phyloP scores from a whole-genome alignment of 2,113 vertebrate genomes.

The Mixornis gularis region DNA sequence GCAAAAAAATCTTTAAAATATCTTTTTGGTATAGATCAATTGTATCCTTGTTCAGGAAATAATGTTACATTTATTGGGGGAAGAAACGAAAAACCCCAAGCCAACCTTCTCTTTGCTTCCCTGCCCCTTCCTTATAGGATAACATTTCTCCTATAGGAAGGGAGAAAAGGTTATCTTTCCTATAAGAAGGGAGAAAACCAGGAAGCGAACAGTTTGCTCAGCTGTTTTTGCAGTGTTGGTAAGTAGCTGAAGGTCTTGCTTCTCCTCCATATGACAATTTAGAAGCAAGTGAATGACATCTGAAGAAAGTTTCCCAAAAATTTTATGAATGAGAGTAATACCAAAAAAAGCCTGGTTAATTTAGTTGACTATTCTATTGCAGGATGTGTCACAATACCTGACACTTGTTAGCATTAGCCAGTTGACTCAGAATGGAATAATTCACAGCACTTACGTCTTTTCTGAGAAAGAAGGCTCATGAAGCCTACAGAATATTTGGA shows the following conservation, averaged over 20 bases:
- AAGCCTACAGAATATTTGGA: neutral
- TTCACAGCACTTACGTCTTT: neutral
- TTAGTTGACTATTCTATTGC: neutral
- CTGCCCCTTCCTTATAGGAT: neutral
- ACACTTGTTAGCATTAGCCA: neutral
- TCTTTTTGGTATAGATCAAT: neutral
- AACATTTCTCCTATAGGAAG: neutral
- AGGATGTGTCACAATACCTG: neutral
- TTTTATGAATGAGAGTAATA: constrained; percentile 19
- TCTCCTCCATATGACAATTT: neutral
- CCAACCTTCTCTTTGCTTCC: neutral
- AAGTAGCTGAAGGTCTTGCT: neutral
- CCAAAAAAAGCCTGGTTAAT: neutral
- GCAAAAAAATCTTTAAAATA: neutral
- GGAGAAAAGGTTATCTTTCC: neutral
- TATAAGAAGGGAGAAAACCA: neutral
- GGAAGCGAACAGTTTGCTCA: neutral
- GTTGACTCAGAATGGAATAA: constrained; percentile 17
- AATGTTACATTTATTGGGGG: neutral
- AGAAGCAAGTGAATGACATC: neutral
- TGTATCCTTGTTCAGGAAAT: neutral
- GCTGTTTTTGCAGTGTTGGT: neutral
- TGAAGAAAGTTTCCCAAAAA: neutral
- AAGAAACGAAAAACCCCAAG: neutral
- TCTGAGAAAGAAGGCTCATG: neutral